Base-by-base conservation (phyloP, 2,113 vertebrate species). In the Melanostigma gelatinosum region DNA sequence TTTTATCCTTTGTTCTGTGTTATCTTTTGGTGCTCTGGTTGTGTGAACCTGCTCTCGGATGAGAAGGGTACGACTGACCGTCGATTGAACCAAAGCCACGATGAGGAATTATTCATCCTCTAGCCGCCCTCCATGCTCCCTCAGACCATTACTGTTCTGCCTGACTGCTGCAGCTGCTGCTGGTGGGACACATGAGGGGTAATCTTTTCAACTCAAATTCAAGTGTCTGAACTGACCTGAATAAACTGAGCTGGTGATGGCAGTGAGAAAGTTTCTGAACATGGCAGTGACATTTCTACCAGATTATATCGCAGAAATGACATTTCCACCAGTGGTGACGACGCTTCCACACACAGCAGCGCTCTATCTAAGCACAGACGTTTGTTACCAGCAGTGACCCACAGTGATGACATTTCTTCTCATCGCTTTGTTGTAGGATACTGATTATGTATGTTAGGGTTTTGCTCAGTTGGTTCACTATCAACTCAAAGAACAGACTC, bases 21-120 rank as follows among this genome's bases (percentile, higher is more conserved):
- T 61, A 60, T 72, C 64, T 63, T 3, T 46, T 18, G n/a, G 8
- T 1, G 6, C 58, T 62, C 20, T 63, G 6, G 3, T 15, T 24
- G 27, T 71, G 13, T 20, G 46, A 77, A 73, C 34, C 52, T 62
- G 36, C 60, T 70, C 27, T 71, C 70, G 58, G 66, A 10, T 36
- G 58, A 46, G 24, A 38, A 27, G 50, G 15, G 15, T 48, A 32
- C 16, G 71, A 69, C 57, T 48, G 79, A 82, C 78, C 9, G 15
- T 18, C 11, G 3, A 38, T 75, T 85, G 73, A 78, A 70, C 82
- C 66, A 40, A 62, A 76, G 79, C 76, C 73, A 83, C 63, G 58
- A 83, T 70, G 20, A 57, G 81, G 79, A 85, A 80, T 90, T 71
- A 75, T 82, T 80, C 75, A 83, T 86, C 38, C 61, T 70, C 46